Percentiles rank a stretch among this genome's conserved stretches.
These are phyloP conservation scores for Bovichtus variegatus DNA, from an alignment of 2,797 vertebrate genomes.

Conservation along the genomic window DNA sequence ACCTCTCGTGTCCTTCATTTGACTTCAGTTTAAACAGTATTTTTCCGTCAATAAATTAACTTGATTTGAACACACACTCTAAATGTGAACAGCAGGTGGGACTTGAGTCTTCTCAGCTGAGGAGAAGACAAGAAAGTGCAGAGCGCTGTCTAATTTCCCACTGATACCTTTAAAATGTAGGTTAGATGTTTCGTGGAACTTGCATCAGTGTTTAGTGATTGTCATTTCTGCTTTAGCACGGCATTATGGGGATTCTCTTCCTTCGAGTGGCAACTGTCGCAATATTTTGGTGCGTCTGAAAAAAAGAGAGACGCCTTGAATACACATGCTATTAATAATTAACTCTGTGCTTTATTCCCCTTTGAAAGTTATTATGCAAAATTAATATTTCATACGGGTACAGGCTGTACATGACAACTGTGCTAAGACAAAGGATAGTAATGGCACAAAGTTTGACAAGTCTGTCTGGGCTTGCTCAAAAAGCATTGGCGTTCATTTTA, in stretches of 20 bases:
- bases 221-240: slow-evolving; percentile 54
- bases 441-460: slow-evolving; percentile 85
- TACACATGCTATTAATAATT: slow-evolving; percentile 90
- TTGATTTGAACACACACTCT: too few relatives aligned
- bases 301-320: slow-evolving; percentile 84
- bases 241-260: slow-evolving; percentile 75
- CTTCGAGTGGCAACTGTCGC: slow-evolving; percentile 83
- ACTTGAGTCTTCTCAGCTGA: slow-evolving; percentile 8
- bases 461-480: slow-evolving; percentile 82
- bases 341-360: slow-evolving; percentile 87
- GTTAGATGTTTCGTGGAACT: slow-evolving; percentile 76
- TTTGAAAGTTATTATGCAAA: slow-evolving; percentile 88
- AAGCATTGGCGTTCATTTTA: slow-evolving; percentile 82
- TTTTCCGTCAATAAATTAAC: too few relatives aligned
- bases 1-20: too few relatives aligned
- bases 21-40: too few relatives aligned
- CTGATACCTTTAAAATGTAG: slow-evolving; percentile 73
- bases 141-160: slow-evolving; percentile 13
- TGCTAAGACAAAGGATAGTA: slow-evolving; percentile 87
- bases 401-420: slow-evolving; percentile 86
- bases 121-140: neutral
- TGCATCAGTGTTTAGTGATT: slow-evolving; percentile 69
- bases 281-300: slow-evolving; percentile 82
- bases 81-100: slow-evolving; percentile 16
- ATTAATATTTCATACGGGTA: slow-evolving; percentile 88